These are phyloP conservation scores for Drosophila melanogaster DNA, from an alignment of 1,140 invertebrate species.

Conservation along the genomic window DNA sequence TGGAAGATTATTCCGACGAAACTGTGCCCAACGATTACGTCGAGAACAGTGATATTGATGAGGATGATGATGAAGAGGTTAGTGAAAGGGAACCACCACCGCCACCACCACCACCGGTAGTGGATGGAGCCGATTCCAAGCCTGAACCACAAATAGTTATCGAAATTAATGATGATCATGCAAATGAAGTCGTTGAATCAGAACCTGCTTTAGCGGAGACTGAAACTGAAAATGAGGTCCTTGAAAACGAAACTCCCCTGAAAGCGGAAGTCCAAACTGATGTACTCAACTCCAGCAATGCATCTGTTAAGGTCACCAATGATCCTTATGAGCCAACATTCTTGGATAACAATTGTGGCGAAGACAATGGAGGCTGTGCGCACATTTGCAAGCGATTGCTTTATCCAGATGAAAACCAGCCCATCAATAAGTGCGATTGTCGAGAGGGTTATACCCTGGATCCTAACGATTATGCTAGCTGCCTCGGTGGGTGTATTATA, in stretches of 20 bases:
- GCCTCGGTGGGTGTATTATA: constrained; percentile 57
- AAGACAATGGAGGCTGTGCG: constrained; percentile 76
- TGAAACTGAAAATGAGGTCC: not conserved
- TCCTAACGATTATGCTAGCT: constrained; percentile 63
- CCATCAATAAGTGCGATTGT: constrained; percentile 73
- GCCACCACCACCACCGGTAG: constrained; percentile 24
- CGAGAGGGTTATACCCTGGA: constrained; percentile 72
- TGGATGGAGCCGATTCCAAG: not conserved
- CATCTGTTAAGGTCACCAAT: constrained; percentile 47
- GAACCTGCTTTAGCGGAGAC: not conserved
- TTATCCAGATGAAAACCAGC: constrained; percentile 72
- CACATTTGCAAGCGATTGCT: constrained; percentile 79
- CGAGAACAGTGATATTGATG: not conserved
- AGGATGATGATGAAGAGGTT: not conserved
- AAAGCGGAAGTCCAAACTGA: not conserved
- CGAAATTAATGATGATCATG: constrained; percentile 9
- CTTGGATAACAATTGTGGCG: constrained; percentile 64
- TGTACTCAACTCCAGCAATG: constrained; percentile 26
- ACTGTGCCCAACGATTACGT: constrained; percentile 21
- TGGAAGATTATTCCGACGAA: constrained; percentile 56
- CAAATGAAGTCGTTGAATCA: not conserved
- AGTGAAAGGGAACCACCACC: constrained; percentile 7
- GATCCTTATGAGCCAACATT: constrained; percentile 71
- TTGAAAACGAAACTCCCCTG: not conserved
- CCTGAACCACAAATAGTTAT: constrained; percentile 27